A percentile compares a stretch with the other conserved stretches of the same genome.
Evolutionary conservation across 2,797 vertebrate species (phyloP).

Genomic region (Huso huso): DNA sequence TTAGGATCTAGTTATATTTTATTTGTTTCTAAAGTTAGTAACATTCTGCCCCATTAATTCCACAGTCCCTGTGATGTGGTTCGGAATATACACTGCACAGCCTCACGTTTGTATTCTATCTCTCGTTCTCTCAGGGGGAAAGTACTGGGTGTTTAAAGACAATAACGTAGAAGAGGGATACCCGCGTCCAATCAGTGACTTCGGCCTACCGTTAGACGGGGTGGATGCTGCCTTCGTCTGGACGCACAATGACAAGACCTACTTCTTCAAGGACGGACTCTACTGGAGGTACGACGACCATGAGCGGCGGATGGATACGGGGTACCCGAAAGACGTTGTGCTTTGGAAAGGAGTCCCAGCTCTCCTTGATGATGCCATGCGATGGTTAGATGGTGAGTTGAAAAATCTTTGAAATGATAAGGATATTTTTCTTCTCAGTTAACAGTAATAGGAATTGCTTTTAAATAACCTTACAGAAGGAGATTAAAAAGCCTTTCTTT

Average conservation of each 20-base stretch:
- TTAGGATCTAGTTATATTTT: too few species aligned
- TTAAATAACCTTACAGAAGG: too few species aligned
- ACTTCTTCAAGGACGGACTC: conserved; percentile 87
- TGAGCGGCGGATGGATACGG: conserved; percentile 75
- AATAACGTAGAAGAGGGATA: conserved; percentile 91
- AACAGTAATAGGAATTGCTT: too few species aligned
- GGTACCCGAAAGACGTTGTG: conserved; percentile 76
- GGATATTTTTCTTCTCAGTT: too few species aligned
- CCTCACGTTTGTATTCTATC: background rate
- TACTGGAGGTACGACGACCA: conserved; percentile 92
- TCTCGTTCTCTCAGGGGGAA: conserved; percentile 60
- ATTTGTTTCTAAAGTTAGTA: too few species aligned
- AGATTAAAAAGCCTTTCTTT: conserved; percentile 1
- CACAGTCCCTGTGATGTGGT: background rate
- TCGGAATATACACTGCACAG: background rate
- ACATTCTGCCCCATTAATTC: too few species aligned
- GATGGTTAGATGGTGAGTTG: conserved; percentile 90
- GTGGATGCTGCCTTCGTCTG: conserved; percentile 87
- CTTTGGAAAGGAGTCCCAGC: conserved; percentile 85
- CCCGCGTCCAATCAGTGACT: conserved; percentile 84
- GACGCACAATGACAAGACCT: conserved; percentile 91
- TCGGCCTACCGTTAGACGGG: conserved; percentile 76
- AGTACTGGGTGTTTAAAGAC: conserved; percentile 97
- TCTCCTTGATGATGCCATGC: conserved; percentile 81
- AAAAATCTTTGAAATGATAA: too few species aligned